These are phyloP conservation scores for Octopus sinensis DNA, from an alignment of 1,140 invertebrate genomes.

Conservation along the genomic window DNA sequence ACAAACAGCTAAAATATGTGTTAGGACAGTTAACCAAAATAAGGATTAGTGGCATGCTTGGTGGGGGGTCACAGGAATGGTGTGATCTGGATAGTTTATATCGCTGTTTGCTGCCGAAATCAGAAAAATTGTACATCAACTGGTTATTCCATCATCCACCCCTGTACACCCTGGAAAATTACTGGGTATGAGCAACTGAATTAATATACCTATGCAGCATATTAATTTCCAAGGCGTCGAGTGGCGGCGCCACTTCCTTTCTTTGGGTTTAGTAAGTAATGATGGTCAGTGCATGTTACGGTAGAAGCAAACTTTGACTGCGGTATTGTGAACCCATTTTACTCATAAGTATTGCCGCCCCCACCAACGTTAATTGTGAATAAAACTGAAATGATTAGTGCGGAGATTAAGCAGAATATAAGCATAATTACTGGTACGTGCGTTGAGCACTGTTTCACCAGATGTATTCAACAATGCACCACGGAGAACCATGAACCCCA, in stretches of 20 bases:
- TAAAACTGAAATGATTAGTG: not conserved
- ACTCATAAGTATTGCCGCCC: slow-evolving; percentile 3
- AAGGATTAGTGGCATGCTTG: no score
- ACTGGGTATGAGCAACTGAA: no score
- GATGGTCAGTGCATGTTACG: not conserved
- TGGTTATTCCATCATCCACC: no score
- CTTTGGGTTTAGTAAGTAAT: not conserved
- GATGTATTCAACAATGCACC: not conserved
- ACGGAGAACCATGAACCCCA: slow-evolving; percentile 2
- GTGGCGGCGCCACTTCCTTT: not conserved
- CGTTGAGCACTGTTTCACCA: not conserved
- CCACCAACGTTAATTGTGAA: not conserved
- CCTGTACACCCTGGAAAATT: no score
- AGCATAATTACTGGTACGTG: slow-evolving; percentile 3
- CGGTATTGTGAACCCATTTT: slow-evolving; percentile 2
- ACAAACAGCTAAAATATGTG: no score
- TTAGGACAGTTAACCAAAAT: no score
- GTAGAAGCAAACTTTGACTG: not conserved
- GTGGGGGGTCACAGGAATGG: no score
- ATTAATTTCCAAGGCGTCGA: not conserved
- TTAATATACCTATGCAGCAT: not conserved
- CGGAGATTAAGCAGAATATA: slow-evolving; percentile 1
- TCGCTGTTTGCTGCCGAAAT: no score
- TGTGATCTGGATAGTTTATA: no score
- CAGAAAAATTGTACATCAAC: no score